Conservation (phyloP, 2,888 invertebrate genomes). For the Podabrus alpinus region DNA sequence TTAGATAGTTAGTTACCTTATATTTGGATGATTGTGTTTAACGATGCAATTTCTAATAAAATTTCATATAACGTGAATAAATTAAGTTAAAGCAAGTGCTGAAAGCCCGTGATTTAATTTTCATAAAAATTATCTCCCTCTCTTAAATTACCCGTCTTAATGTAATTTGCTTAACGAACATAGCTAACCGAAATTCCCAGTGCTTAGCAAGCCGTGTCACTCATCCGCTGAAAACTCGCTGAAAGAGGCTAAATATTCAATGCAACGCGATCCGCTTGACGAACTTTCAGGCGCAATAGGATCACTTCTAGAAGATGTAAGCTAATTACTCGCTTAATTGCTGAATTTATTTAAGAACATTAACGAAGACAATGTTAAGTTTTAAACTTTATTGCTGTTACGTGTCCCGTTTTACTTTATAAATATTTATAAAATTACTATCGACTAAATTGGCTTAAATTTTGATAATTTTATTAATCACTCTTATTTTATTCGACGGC, state of each 20-base stretch:
- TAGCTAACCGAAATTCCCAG: slow-evolving; percentile 44
- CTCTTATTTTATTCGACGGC: not conserved
- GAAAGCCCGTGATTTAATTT: slow-evolving; percentile 44
- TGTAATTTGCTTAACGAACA: slow-evolving; percentile 47
- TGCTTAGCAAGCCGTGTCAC: slow-evolving; percentile 42
- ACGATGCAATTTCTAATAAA: slow-evolving; percentile 35
- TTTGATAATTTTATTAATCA: not conserved
- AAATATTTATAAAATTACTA: slow-evolving; percentile 18
- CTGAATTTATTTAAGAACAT: slow-evolving; percentile 41
- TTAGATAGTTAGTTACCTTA: slow-evolving; percentile 5
- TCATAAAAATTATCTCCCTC: slow-evolving; percentile 44
- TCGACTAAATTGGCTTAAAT: slow-evolving; percentile 7
- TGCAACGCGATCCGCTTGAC: slow-evolving; percentile 41
- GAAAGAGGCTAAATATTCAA: slow-evolving; percentile 43
- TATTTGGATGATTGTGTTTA: slow-evolving; percentile 30
- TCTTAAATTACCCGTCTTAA: slow-evolving; percentile 46
- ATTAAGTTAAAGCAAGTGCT: slow-evolving; percentile 37
- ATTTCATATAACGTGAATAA: slow-evolving; percentile 34
- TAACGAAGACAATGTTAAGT: slow-evolving; percentile 38
- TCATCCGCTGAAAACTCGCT: slow-evolving; percentile 39
- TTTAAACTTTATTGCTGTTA: slow-evolving; percentile 18
- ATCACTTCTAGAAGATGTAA: slow-evolving; percentile 40
- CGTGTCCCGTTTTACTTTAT: slow-evolving; percentile 17
- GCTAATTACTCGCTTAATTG: slow-evolving; percentile 41
- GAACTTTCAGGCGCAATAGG: slow-evolving; percentile 38